Conservation (phyloP, 2,797 vertebrate species). For the Cuniculus paca region DNA sequence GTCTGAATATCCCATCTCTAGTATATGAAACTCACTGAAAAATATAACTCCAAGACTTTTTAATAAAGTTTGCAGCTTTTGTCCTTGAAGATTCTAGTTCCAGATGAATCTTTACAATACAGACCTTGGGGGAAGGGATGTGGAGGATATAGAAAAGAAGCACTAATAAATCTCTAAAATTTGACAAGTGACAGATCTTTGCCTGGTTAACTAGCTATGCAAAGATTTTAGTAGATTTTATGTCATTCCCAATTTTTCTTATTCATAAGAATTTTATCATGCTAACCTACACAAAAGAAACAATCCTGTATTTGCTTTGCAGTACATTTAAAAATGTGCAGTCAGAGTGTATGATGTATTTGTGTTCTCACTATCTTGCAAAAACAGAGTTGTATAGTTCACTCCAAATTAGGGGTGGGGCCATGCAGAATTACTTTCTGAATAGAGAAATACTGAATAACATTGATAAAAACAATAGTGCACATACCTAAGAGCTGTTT, state of each 20-base stretch:
- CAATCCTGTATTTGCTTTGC: slow-evolving; percentile 45
- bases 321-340: slow-evolving; percentile 42
- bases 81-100: slow-evolving; percentile 76
- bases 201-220: slow-evolving; percentile 50
- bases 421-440: neutral
- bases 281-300: slow-evolving; percentile 69
- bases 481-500: neutral
- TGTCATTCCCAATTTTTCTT: slow-evolving; percentile 32
- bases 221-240: slow-evolving; percentile 74
- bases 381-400: slow-evolving; percentile 13
- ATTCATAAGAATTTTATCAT: slow-evolving; percentile 62
- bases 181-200: slow-evolving; percentile 75
- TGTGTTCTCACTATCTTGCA: neutral
- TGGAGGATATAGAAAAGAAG: neutral
- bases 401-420: neutral
- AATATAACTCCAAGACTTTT: slow-evolving; percentile 70
- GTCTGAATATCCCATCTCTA: slow-evolving; percentile 65
- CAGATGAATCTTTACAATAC: slow-evolving; percentile 69
- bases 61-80: slow-evolving; percentile 59
- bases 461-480: neutral
- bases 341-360: neutral
- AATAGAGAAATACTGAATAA: neutral
- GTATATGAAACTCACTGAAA: slow-evolving; percentile 75
- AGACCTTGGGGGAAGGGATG: slow-evolving; percentile 65
- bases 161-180: slow-evolving; percentile 75